Conservation (phyloP, 2,797 vertebrate species). For the Pampus argenteus region DNA sequence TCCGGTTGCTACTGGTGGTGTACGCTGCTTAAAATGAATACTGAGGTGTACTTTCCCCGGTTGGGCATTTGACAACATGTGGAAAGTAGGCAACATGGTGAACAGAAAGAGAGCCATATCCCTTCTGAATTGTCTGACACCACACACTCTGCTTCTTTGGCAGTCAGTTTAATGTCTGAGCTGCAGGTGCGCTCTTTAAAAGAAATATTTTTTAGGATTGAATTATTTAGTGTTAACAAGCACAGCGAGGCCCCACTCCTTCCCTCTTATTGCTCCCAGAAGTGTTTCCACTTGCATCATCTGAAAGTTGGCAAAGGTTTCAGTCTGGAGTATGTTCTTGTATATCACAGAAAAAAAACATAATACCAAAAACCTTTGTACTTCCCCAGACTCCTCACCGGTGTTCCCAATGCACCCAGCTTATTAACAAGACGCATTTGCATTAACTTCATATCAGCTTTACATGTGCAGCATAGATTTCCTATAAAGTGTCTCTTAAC, state of each 20-base stretch:
- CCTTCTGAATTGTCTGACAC: background rate
- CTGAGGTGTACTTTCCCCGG: background rate
- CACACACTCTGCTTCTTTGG: background rate
- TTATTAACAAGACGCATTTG: conserved; percentile 33
- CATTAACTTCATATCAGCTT: conserved; percentile 22
- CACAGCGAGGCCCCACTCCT: conserved; percentile 15
- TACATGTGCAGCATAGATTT: conserved; percentile 18
- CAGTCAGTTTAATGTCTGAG: conserved; percentile 17
- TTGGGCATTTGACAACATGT: background rate
- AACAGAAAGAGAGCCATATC: background rate
- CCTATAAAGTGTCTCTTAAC: conserved; percentile 34
- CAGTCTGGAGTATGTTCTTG: conserved; percentile 2
- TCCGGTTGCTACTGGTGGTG: background rate
- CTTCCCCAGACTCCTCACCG: conserved; percentile 21
- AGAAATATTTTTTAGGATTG: conserved; percentile 29
- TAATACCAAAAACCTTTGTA: conserved; percentile 6
- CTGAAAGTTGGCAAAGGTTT: conserved; percentile 16
- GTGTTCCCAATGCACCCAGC: conserved; percentile 31
- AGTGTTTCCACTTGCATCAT: conserved; percentile 27
- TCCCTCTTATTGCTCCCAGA: conserved; percentile 14
- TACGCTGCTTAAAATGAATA: background rate
- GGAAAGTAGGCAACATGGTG: background rate
- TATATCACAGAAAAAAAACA: conserved; percentile 28
- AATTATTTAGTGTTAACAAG: conserved; percentile 46
- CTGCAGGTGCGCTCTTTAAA: conserved; percentile 47